Conservation (phyloP, 1,140 invertebrate genomes). For the Oreohelix idahoensis region DNA sequence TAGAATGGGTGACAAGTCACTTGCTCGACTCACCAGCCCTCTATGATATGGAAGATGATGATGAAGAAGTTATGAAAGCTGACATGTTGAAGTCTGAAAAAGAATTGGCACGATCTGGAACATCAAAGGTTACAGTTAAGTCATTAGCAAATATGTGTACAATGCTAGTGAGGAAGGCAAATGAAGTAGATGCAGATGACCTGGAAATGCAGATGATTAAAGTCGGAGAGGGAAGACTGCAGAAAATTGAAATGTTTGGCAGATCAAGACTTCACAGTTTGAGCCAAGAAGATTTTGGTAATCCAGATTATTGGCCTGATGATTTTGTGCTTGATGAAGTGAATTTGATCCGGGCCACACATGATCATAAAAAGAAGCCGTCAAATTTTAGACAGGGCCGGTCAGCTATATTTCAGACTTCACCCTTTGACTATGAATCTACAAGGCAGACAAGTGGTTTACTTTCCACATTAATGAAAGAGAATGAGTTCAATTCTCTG, state of each 20-base stretch:
- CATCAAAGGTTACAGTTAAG: background rate
- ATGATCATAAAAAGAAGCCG: background rate
- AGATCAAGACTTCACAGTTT: background rate
- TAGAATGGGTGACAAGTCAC: constrained; percentile 38
- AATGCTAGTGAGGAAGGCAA: background rate
- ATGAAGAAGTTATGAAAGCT: background rate
- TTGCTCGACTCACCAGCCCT: constrained; percentile 28
- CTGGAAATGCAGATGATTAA: constrained; percentile 35
- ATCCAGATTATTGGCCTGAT: background rate
- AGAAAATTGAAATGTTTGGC: constrained; percentile 17
- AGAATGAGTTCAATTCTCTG: background rate
- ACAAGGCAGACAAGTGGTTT: background rate
- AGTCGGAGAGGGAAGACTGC: constrained; percentile 8
- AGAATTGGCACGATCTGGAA: background rate
- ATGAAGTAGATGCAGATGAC: constrained; percentile 22
- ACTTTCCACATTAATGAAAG: background rate
- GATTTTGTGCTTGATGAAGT: constrained; percentile 12
- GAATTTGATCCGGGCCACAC: background rate
- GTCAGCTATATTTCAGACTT: background rate
- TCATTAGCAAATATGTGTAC: constrained; percentile 21
- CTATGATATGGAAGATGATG: constrained; percentile 13
- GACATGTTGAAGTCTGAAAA: background rate
- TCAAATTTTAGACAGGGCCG: background rate
- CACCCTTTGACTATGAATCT: background rate
- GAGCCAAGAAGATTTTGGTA: background rate